A percentile compares a stretch with the other conserved stretches of the same genome.
These are phyloP conservation scores for Microtus montanus DNA, from an alignment of 2,113 vertebrate species.

Conservation along the genomic window DNA sequence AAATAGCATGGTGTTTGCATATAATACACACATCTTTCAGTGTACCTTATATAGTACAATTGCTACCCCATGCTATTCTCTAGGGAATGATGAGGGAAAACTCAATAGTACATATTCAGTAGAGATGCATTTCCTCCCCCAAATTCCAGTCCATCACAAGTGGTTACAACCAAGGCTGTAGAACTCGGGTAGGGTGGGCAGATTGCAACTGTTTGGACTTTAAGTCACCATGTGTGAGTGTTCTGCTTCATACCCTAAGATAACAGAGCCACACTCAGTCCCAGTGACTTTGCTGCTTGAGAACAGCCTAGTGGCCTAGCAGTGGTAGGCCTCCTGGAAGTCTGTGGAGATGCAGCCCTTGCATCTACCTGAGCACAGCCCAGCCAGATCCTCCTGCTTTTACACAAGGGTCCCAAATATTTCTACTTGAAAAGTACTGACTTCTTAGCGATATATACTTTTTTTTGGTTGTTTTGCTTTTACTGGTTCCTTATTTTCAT, in stretches of 20 bases:
- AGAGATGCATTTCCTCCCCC: not conserved
- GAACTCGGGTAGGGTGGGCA: not conserved
- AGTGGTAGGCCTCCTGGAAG: fast-evolving
- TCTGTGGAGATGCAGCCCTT: not conserved
- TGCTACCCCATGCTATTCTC: not conserved
- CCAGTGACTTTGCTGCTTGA: not conserved
- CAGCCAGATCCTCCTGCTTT: not conserved
- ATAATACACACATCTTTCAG: not conserved
- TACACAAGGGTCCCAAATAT: not conserved
- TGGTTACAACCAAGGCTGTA: not conserved
- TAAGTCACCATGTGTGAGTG: not conserved
- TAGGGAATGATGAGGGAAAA: not conserved
- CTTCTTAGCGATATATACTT: not conserved
- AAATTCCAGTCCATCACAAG: not conserved
- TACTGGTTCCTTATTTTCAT: not conserved
- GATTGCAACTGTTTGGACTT: not conserved
- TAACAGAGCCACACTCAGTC: not conserved
- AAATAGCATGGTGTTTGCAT: not conserved
- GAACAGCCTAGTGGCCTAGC: not conserved
- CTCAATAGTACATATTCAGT: not conserved
- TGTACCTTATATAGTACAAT: not conserved
- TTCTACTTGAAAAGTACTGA: not conserved
- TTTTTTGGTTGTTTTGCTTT: no score
- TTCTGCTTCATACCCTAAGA: not conserved
- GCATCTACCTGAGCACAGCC: not conserved